phyloP scores from a whole-genome alignment of 1,140 invertebrate genomes.

The Condylostylus longicornis region DNA sequence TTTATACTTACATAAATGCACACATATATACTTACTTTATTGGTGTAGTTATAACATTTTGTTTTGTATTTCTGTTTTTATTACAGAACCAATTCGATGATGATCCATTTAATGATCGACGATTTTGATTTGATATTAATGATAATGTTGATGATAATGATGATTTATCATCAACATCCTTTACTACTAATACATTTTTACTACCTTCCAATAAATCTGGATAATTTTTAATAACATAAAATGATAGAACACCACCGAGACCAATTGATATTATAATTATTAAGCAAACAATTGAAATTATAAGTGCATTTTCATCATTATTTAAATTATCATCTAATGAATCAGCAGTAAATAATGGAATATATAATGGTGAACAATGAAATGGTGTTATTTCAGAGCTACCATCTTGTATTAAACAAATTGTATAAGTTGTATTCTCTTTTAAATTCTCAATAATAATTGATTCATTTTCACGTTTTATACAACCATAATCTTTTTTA shows the following conservation, averaged over 20 bases:
- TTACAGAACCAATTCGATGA: not conserved
- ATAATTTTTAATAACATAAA: conserved; percentile 16
- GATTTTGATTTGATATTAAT: not conserved
- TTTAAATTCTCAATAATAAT: conserved; percentile 7
- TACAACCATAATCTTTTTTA: conserved; percentile 14
- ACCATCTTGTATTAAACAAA: conserved; percentile 13
- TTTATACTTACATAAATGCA: not conserved
- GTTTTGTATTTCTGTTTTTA: not conserved
- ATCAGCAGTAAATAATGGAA: conserved; percentile 5
- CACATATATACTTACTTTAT: no score
- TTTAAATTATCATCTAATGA: conserved; percentile 7
- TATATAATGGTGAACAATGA: conserved; percentile 14
- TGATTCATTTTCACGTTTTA: conserved; percentile 11
- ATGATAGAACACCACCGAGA: conserved; percentile 14
- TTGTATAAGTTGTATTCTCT: conserved; percentile 17
- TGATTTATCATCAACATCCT: conserved; percentile 11
- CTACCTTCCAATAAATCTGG: conserved; percentile 19
- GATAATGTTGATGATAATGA: not conserved
- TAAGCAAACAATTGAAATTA: conserved; percentile 15
- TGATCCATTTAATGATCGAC: no score
- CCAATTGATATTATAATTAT: conserved; percentile 16
- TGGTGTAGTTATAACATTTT: not conserved
- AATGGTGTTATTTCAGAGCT: conserved; percentile 12
- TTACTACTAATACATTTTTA: conserved; percentile 18
- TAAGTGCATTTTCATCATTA: conserved; percentile 16